phyloP scores from a whole-genome alignment of 2,888 invertebrate species.

The Orgyia antiqua region DNA sequence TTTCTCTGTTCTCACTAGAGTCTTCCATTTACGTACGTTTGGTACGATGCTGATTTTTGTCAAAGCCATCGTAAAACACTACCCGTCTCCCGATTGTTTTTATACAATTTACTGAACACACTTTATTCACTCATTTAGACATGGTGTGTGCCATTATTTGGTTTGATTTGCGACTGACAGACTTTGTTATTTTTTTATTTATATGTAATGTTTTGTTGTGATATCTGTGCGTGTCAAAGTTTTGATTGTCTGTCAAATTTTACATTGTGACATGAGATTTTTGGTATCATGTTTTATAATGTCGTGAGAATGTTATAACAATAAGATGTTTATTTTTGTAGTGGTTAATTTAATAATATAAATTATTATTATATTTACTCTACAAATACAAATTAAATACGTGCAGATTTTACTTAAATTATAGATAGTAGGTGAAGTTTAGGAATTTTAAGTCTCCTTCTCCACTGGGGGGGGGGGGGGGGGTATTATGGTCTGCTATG shows the following conservation, averaged over 20 bases:
- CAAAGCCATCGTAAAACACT: constrained; percentile 72
- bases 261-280: constrained; percentile 50
- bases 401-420: no score
- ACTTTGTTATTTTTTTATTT: constrained; percentile 54
- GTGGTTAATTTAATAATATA: constrained; percentile 22
- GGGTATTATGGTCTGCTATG: no score
- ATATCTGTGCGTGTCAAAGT: constrained; percentile 62
- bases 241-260: constrained; percentile 72
- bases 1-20: constrained; percentile 37
- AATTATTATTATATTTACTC: no score
- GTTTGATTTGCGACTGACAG: constrained; percentile 72
- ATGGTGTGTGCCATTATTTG: constrained; percentile 59
- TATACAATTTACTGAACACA: constrained; percentile 65
- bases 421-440: no score
- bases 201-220: constrained; percentile 52
- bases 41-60: constrained; percentile 70
- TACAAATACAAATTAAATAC: no score
- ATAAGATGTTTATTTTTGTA: constrained; percentile 20
- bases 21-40: constrained; percentile 71
- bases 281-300: constrained; percentile 30
- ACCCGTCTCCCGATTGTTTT: constrained; percentile 66
- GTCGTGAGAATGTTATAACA: constrained; percentile 54
- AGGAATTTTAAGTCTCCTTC: no score
- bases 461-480: no score
- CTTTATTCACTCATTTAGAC: constrained; percentile 57